A percentile compares a stretch with the other conserved stretches of the same genome.
Evolutionary conservation across 2,888 invertebrate species (phyloP).

Genomic region (Harmothoe impar): DNA sequence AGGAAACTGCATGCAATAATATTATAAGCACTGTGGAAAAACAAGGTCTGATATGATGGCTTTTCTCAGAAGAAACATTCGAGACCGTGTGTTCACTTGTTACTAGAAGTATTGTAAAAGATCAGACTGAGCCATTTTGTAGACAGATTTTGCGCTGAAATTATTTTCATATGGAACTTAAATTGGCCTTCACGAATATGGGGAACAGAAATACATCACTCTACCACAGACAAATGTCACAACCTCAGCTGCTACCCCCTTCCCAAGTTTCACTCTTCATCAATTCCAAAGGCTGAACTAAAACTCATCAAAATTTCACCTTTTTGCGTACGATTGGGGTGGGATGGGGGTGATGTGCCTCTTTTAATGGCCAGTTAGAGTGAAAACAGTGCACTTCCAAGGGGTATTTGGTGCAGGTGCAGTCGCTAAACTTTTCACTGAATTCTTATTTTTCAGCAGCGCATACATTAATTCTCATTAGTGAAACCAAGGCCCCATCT

Average conservation of each 20-base stretch:
- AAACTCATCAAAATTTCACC: background rate
- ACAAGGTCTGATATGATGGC: too few species aligned
- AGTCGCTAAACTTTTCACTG: background rate
- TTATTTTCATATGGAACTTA: background rate
- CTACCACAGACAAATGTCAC: background rate
- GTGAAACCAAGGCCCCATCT: background rate
- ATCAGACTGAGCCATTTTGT: too few species aligned
- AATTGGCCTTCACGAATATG: background rate
- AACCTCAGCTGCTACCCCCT: background rate
- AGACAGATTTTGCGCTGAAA: too few species aligned
- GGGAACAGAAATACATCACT: background rate
- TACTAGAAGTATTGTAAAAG: too few species aligned
- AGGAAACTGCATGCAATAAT: too few species aligned
- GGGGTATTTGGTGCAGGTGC: background rate
- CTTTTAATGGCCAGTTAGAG: background rate
- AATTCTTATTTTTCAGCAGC: background rate
- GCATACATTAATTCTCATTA: conserved; percentile 15
- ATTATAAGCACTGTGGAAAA: too few species aligned
- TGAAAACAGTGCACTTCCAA: background rate
- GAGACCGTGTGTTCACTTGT: too few species aligned
- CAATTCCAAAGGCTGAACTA: background rate
- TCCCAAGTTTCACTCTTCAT: too few species aligned
- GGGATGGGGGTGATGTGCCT: background rate
- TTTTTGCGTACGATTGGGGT: background rate
- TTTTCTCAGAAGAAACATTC: too few species aligned